Evolutionary conservation across 2,888 invertebrate genomes (phyloP).

Genomic region (Drosophila diplacantha): DNA sequence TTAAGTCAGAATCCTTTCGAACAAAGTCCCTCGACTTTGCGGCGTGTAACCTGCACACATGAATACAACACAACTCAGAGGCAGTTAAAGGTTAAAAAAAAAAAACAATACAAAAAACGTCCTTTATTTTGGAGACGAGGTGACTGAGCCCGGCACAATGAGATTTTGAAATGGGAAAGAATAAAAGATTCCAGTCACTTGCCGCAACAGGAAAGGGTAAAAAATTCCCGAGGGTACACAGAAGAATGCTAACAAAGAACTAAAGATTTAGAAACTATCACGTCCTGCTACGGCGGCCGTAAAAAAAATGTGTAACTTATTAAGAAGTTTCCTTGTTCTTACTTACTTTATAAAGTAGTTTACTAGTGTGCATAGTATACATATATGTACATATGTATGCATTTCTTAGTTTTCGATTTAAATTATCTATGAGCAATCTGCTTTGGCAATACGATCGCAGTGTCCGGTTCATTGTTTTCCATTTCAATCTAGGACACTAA

Average conservation of each 20-base stretch:
- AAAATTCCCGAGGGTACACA: conserved; percentile 28
- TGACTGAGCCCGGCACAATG: conserved; percentile 55
- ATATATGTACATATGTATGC: no score
- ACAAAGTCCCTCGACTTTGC: conserved; percentile 61
- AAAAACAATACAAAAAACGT: conserved; percentile 28
- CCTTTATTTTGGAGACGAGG: conserved; percentile 29
- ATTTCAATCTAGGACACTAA: conserved; percentile 55
- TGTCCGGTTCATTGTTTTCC: conserved; percentile 71
- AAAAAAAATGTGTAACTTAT: no score
- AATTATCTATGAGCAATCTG: conserved; percentile 39
- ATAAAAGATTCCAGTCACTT: conserved; percentile 30
- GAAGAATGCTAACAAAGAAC: conserved; percentile 54
- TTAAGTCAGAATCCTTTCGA: conserved; percentile 58
- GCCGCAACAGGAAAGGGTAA: conserved; percentile 14
- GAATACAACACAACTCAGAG: conserved; percentile 23
- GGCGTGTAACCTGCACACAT: conserved; percentile 37
- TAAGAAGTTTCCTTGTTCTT: neutral
- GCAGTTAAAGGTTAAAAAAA: conserved; percentile 64
- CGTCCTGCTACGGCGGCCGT: conserved; percentile 19
- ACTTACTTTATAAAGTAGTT: neutral
- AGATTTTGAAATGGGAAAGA: conserved; percentile 34
- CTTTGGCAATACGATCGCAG: conserved; percentile 70
- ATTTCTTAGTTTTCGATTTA: neutral
- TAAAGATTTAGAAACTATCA: conserved; percentile 30
- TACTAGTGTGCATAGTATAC: neutral